Percentiles rank a stretch among this genome's conserved stretches.
Evolutionary conservation across 1,140 invertebrate genomes (phyloP).

Genomic region (Anoplolepis gracilipes): DNA sequence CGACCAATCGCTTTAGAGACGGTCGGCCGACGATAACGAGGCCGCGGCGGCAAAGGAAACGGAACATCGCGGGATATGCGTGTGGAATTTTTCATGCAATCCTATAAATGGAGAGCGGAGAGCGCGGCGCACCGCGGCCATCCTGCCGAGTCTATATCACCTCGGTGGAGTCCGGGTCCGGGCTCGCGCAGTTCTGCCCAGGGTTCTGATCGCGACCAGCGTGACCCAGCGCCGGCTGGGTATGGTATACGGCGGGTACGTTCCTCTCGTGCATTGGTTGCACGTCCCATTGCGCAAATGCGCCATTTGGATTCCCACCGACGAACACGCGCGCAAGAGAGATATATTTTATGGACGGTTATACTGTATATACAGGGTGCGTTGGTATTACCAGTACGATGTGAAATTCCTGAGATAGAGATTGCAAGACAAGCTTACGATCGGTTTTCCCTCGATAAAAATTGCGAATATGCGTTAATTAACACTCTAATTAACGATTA

Average conservation of each 20-base stretch:
- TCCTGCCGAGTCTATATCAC: no score
- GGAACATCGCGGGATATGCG: constrained; percentile 71
- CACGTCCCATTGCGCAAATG: constrained; percentile 82
- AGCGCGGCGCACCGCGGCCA: neutral
- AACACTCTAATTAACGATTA: no score
- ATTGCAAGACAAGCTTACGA: constrained; percentile 9
- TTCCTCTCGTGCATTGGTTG: constrained; percentile 68
- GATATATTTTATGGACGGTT: constrained; percentile 78
- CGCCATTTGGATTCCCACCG: constrained; percentile 80
- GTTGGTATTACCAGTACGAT: constrained; percentile 10
- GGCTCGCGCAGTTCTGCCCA: neutral
- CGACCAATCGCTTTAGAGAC: constrained; percentile 70
- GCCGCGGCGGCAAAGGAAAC: constrained; percentile 65
- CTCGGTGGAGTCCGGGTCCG: neutral
- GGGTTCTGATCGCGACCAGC: constrained; percentile 36
- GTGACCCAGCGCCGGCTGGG: neutral
- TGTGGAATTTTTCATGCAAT: constrained; percentile 81
- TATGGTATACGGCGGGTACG: constrained; percentile 36
- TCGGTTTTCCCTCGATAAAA: neutral
- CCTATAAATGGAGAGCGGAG: constrained; percentile 79
- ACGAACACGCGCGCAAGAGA: constrained; percentile 64
- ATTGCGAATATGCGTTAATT: neutral
- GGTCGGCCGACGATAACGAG: constrained; percentile 73
- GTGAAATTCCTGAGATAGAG: neutral
- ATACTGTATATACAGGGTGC: constrained; percentile 40